phyloP scores from a whole-genome alignment of 2,888 invertebrate genomes.

The Drosophila eohydei region DNA sequence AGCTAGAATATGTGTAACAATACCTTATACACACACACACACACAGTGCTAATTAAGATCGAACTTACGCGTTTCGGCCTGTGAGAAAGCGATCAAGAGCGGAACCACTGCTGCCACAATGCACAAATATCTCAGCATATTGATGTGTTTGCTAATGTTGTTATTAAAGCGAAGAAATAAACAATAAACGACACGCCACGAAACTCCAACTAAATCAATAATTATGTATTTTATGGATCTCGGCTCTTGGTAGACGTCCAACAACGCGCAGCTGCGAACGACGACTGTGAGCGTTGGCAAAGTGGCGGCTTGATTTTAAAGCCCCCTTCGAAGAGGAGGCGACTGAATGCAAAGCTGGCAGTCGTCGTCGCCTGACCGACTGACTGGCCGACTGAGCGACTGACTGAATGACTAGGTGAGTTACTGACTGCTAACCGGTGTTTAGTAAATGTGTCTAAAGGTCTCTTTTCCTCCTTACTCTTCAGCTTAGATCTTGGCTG shows the following conservation, averaged over 20 bases:
- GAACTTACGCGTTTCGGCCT: constrained; percentile 64
- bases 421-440: constrained; percentile 23
- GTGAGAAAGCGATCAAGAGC: constrained; percentile 25
- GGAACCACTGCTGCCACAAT: constrained; percentile 49
- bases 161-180: not conserved
- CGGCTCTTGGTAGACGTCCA: constrained; percentile 46
- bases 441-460: constrained; percentile 34
- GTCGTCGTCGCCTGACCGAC: constrained; percentile 1
- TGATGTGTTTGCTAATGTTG: not conserved
- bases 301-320: constrained; percentile 63
- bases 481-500: constrained; percentile 13
- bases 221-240: constrained; percentile 17
- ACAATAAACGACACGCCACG: constrained; percentile 7
- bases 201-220: not conserved
- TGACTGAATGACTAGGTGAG: constrained; percentile 22
- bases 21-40: not conserved
- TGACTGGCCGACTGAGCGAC: constrained; percentile 23
- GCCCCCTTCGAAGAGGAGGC: constrained; percentile 30
- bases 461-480: constrained; percentile 31
- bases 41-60: not conserved
- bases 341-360: constrained; percentile 19
- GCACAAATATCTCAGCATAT: constrained; percentile 56
- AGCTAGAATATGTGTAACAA: not conserved
- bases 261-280: constrained; percentile 62
- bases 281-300: constrained; percentile 57